phyloP scores from a whole-genome alignment of 2,888 invertebrate genomes.

The Schrankia costaestrigalis region DNA sequence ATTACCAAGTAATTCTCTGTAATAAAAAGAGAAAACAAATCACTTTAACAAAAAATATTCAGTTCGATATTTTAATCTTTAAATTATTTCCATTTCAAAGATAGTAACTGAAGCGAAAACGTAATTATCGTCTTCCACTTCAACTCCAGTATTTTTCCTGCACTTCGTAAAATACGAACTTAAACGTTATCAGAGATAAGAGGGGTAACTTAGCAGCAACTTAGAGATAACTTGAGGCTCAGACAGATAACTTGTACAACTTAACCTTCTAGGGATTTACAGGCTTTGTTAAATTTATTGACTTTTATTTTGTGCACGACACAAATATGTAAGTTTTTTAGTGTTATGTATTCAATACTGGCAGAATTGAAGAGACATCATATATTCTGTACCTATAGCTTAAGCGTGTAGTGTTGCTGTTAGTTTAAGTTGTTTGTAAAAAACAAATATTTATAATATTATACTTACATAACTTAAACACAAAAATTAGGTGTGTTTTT shows the following conservation, averaged over 20 bases:
- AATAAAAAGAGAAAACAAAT: no score
- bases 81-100: no score
- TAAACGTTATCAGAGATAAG: slow-evolving; percentile 30
- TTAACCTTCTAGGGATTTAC: slow-evolving; percentile 16
- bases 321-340: no score
- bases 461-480: no score
- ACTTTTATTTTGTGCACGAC: not conserved
- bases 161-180: slow-evolving; percentile 11
- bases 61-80: no score
- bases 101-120: not conserved
- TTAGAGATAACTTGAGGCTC: slow-evolving; percentile 24
- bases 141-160: slow-evolving; percentile 8
- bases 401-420: slow-evolving; percentile 1
- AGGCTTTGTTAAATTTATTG: slow-evolving; percentile 18
- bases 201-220: slow-evolving; percentile 25
- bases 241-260: slow-evolving; percentile 12
- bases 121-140: slow-evolving; percentile 14
- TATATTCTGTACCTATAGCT: not conserved
- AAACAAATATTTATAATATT: no score
- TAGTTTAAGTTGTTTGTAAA: slow-evolving; percentile 3
- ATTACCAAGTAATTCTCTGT: no score
- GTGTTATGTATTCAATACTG: no score
- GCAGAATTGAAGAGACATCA: slow-evolving; percentile 1
- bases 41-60: no score
- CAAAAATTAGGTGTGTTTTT: no score